Evolutionary conservation across 2,113 vertebrate species (phyloP), one percentile per base, ranked within the genome.

Genomic region (Lutjanus erythropterus): DNA sequence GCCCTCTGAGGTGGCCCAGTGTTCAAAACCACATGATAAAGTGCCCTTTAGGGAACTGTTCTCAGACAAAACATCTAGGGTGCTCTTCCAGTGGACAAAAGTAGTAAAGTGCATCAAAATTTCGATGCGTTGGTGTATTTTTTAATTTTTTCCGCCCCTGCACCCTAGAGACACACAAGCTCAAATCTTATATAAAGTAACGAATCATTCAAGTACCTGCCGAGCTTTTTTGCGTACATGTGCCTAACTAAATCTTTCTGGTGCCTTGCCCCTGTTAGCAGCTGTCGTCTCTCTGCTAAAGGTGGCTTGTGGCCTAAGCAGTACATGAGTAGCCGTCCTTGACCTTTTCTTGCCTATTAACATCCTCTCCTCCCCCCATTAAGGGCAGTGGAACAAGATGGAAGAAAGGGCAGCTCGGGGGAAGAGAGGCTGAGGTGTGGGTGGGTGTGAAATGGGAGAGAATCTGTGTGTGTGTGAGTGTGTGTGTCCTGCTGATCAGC

Each of bases 291-390:
- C 35, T 65, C 35, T 42, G 53, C 44, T 53, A 27, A 75, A 81
- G 68, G 69, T 47, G 82, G 64, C 49, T 62, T 46, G 72, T 49
- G 74, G 84, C 82, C 71, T 79, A 74, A 84, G 66, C 82, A 84
- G 88, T 74, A 71, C 81, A 79, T 77, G 68, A 81, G 69, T 69
- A 71, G 58, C 69, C 78, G 88, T 87, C 92, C 93, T 93, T 94
- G 93, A 94, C 91, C 90, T 93, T 93, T 92, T 86, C 86, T 68
- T 86, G 77, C 72, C 85, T 78, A 88, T 91, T 94, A 94, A 89
- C 83, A 86, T 88, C 87, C 47, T 80, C 75, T 87, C 73, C 80
- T 87, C 69, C 82, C 81, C 71, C 84, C 79, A 92, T 91, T 92
- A 91, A 88, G 61, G 84, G 74, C 47, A 65, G 71, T 44, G 46